Evolutionary conservation across 1,140 invertebrate species (phyloP).

Genomic region (Sycobia sp.): DNA sequence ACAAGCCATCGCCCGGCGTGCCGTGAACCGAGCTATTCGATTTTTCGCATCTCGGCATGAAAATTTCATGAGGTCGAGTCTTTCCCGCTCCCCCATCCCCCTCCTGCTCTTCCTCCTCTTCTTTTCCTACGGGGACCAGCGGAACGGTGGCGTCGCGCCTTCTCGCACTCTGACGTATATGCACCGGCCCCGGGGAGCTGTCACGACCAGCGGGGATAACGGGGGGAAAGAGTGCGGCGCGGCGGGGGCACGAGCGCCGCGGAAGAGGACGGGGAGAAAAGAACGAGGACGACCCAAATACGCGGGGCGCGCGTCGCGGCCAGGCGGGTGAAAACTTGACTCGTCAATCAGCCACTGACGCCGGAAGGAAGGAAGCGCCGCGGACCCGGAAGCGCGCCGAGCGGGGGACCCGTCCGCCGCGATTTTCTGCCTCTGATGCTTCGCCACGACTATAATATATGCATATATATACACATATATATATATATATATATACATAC

Average conservation of each 20-base stretch:
- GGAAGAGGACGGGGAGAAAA: conserved; percentile 31
- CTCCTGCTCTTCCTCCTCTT: conserved; percentile 31
- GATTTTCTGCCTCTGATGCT: conserved; percentile 29
- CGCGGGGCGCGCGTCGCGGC: conserved; percentile 35
- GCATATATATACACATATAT: too few relatives aligned
- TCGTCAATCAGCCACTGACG: conserved; percentile 56
- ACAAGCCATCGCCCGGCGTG: neutral
- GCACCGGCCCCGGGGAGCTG: neutral
- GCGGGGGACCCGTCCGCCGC: conserved; percentile 42
- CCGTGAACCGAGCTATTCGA: conserved; percentile 28
- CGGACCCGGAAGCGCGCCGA: conserved; percentile 51
- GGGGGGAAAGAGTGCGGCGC: neutral
- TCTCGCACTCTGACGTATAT: too few relatives aligned
- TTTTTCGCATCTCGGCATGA: conserved; percentile 52
- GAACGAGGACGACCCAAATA: conserved; percentile 56
- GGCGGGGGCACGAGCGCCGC: neutral
- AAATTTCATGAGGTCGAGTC: conserved; percentile 52
- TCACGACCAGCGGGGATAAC: neutral
- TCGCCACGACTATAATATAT: too few relatives aligned
- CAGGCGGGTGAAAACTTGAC: conserved; percentile 49
- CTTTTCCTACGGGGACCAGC: too few relatives aligned
- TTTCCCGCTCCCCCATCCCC: neutral
- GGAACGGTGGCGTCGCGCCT: too few relatives aligned
- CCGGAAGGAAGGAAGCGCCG: conserved; percentile 49
- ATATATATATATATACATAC: too few relatives aligned